Evolutionary conservation across 2,888 invertebrate species (phyloP).

Genomic region (Stictocephala bisonia): DNA sequence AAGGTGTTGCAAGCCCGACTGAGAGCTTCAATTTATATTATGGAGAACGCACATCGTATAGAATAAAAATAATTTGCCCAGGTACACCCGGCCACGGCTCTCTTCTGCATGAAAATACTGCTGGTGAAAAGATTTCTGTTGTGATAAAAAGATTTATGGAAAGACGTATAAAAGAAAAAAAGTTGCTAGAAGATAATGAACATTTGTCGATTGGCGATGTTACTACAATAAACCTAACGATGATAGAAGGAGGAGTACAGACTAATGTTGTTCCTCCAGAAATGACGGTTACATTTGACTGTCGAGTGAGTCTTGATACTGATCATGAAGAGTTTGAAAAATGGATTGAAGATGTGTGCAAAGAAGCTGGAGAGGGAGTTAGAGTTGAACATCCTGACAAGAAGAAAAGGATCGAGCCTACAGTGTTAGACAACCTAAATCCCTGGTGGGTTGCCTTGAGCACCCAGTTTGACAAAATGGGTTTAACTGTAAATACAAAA

Average conservation of each 20-base stretch:
- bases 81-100: slow-evolving; percentile 92
- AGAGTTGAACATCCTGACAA: slow-evolving; percentile 74
- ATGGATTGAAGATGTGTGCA: slow-evolving; percentile 70
- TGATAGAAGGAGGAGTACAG: slow-evolving; percentile 87
- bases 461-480: slow-evolving; percentile 70
- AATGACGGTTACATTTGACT: slow-evolving; percentile 79
- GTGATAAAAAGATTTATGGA: slow-evolving; percentile 81
- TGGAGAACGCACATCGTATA: slow-evolving; percentile 81
- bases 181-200: slow-evolving; percentile 73
- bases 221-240: slow-evolving; percentile 86
- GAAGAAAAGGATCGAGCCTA: slow-evolving; percentile 71
- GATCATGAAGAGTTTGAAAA: slow-evolving; percentile 73
- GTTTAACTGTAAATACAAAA: slow-evolving; percentile 73
- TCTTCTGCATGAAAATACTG: slow-evolving; percentile 80
- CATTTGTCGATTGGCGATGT: slow-evolving; percentile 83
- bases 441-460: slow-evolving; percentile 81
- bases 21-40: slow-evolving; percentile 77
- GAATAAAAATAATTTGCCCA: slow-evolving; percentile 79
- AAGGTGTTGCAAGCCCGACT: slow-evolving; percentile 80
- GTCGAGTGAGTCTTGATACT: slow-evolving; percentile 75
- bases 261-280: slow-evolving; percentile 90
- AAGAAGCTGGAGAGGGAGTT: slow-evolving; percentile 79
- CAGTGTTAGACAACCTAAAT: slow-evolving; percentile 74
- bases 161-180: slow-evolving; percentile 74
- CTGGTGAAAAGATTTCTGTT: slow-evolving; percentile 82